phyloP scores from a whole-genome alignment of 2,113 vertebrate genomes.

The Todiramphus saurophagus region DNA sequence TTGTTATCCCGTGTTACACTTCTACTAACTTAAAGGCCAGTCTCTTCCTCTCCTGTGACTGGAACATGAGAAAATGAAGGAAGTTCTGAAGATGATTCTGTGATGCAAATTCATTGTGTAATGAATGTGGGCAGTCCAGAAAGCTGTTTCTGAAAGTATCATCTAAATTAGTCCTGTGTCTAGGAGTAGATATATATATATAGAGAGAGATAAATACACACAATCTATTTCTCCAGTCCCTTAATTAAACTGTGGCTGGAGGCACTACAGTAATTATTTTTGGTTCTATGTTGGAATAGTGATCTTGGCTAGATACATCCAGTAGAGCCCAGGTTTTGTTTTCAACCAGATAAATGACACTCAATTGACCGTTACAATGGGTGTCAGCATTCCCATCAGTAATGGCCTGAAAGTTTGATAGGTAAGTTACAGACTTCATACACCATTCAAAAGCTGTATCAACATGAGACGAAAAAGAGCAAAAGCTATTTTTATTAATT shows the following conservation, averaged over 20 bases:
- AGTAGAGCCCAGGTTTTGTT: not conserved
- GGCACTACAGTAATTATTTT: not conserved
- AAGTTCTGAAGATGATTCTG: not conserved
- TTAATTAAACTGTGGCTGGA: not conserved
- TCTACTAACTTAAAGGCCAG: not conserved
- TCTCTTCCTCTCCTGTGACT: not conserved
- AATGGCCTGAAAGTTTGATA: not conserved
- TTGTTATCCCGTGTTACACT: not conserved
- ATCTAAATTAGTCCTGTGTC: not conserved
- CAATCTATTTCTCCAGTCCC: not conserved
- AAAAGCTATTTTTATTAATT: not conserved
- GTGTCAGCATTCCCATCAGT: not conserved
- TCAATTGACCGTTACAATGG: not conserved
- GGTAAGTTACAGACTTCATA: not conserved
- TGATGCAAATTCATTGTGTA: not conserved
- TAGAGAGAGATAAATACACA: not conserved
- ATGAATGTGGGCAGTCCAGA: not conserved
- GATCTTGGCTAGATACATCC: not conserved
- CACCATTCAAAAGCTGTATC: not conserved
- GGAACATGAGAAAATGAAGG: not conserved
- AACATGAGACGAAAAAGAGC: not conserved
- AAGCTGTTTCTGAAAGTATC: not conserved
- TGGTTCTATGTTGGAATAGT: not conserved
- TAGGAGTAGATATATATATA: not conserved
- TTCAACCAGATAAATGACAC: not conserved